Base-by-base conservation (phyloP, 2,888 invertebrate species). In the Lasiommata megera region DNA sequence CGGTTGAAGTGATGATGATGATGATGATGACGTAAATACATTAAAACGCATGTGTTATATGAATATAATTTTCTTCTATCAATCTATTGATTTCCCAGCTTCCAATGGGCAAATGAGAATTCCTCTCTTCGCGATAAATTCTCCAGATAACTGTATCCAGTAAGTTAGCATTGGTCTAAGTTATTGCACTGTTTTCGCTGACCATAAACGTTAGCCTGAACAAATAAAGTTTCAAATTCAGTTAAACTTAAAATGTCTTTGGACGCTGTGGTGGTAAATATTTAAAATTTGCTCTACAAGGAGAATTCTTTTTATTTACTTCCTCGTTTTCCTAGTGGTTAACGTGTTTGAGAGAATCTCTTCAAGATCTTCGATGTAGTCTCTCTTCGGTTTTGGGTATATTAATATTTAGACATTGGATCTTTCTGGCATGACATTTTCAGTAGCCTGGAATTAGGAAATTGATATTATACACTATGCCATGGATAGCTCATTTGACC, bases 191-290 rank as follows among this genome's bases (percentile, higher is more conserved):
- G 61, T 58, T 61, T 61, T 58, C 54, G 51, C 58, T 51, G 56
- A 43, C 58, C 53, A 29, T 61, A 52, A 58, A 54, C 58, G 58
- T 58, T 51, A 46, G 38, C 51, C 44, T 29, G 46, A 51, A 54
- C 58, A 58, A 61, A 61, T 61, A 61, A 61, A 58, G 60, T 61
- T 58, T 61, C 57, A 61, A 58, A 61, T 61, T 58, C 51, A 54
- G 60, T 58, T 61, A 54, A 50, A 52, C 46, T 51, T 47, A 50
- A 43, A 54, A 52, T 43, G 48, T 54, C 56, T 53, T 52, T 41
- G 47, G 17, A 14, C 36, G 36, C 28, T 48, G 28, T 28, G 44
- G 48, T 50, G 17, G 18, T 60, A 54, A 40, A 54, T 54, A 51
- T 53, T 53, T 34, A 34, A 34, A 34, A 11, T 34, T 1, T 11